These are phyloP conservation scores for Dromiciops gliroides DNA, from an alignment of 2,113 vertebrate species.

Conservation along the genomic window DNA sequence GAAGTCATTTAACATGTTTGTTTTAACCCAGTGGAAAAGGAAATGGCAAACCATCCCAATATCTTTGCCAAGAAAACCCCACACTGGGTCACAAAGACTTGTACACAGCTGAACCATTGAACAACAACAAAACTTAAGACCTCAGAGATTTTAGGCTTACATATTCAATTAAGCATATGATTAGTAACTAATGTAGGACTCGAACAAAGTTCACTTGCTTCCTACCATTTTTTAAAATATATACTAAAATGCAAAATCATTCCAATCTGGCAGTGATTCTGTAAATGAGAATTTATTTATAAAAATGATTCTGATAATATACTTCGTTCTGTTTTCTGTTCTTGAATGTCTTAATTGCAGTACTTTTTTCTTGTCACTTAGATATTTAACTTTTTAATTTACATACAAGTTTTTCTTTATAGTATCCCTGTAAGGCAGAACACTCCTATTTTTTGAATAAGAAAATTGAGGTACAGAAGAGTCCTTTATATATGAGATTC, in stretches of 20 bases:
- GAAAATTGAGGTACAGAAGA: neutral
- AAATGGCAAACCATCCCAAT: neutral
- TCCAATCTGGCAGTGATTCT: neutral
- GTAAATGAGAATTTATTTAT: neutral
- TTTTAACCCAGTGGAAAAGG: neutral
- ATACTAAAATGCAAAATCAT: too few species aligned
- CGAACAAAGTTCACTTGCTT: neutral
- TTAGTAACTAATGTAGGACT: neutral
- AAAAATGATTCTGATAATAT: neutral
- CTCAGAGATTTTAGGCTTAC: neutral
- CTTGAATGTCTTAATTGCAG: neutral
- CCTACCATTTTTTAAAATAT: neutral
- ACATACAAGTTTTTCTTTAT: neutral
- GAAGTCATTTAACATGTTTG: neutral
- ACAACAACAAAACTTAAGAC: neutral
- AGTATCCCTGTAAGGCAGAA: neutral
- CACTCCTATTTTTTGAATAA: neutral
- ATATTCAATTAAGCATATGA: neutral
- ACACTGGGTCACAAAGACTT: neutral
- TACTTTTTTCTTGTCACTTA: neutral
- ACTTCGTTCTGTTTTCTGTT: neutral
- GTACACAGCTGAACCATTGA: neutral
- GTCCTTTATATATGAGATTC: neutral
- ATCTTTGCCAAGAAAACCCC: neutral
- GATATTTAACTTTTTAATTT: neutral